Percentiles rank a stretch among this genome's conserved stretches.
Conservation (phyloP, 2,888 invertebrate genomes). For the Sinodicranocentrus sp. region DNA sequence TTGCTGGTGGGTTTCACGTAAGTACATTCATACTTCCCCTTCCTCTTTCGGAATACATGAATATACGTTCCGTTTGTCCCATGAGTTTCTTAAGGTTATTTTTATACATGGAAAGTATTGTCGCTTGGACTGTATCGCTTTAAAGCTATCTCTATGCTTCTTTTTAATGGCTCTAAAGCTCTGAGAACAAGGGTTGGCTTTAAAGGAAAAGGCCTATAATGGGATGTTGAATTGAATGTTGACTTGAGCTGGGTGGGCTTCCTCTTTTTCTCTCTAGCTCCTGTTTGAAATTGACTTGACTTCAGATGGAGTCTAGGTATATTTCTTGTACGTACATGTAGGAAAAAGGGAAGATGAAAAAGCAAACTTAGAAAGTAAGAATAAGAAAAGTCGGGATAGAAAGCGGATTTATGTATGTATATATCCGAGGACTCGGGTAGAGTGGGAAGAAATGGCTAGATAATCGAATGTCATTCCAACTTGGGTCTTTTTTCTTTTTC, state of each 20-base stretch:
- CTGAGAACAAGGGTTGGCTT: slow-evolving; percentile 16
- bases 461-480: slow-evolving; percentile 75
- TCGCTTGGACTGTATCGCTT: background rate
- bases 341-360: background rate
- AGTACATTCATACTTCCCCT: too few species aligned
- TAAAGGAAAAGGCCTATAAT: slow-evolving; percentile 17
- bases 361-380: slow-evolving; percentile 18
- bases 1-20: too few species aligned
- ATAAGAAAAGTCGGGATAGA: slow-evolving; percentile 43
- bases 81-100: background rate
- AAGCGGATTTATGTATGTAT: slow-evolving; percentile 59
- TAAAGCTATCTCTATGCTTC: background rate
- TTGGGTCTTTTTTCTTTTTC: slow-evolving; percentile 39
- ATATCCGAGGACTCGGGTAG: background rate
- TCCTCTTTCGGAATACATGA: too few species aligned
- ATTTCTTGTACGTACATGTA: too few species aligned
- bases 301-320: too few species aligned
- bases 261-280: slow-evolving; percentile 34
- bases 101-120: background rate
- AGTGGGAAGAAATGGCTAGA: slow-evolving; percentile 68
- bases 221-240: slow-evolving; percentile 52
- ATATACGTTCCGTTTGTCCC: too few species aligned
- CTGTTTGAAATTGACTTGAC: slow-evolving; percentile 45
- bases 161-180: slow-evolving; percentile 13
- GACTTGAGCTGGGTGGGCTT: slow-evolving; percentile 60